Base-by-base conservation (phyloP, 2,797 vertebrate genomes). In the Capromys pilorides region DNA sequence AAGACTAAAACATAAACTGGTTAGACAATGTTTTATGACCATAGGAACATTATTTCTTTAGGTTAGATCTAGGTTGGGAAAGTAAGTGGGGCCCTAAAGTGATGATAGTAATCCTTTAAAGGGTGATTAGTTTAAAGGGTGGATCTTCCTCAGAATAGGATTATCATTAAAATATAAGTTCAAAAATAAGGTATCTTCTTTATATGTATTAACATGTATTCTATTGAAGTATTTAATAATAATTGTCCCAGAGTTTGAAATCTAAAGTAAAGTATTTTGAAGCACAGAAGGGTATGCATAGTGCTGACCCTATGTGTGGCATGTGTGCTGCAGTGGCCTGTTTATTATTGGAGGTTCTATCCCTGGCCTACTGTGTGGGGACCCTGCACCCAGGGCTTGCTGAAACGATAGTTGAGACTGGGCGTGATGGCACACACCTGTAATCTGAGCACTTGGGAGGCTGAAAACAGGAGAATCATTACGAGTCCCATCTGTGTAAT, bases 161-260 rank as follows among this genome's bases (percentile, higher is more conserved):
- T 3, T 88, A n/a, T 28, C 71, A 24, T 75, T 90, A 96, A 93
- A 87, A 89, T 89, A 91, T 73, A 95, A 28, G 6, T 91, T 95
- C 26, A 89, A 75, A 90, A 85, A n/a, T 26, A 79, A 86, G 26
- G 39, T 90, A 39, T 51, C 85, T 94, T 94, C 67, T 80, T 90
- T 91, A 61, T 18, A 41, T 18, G 85, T 31, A 91, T 83, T 78
- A 84, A 62, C 14, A 45, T 33, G 0, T 36, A 10, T 95, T 93
- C 92, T 61, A 45, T 90, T 94, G 26, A 91, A 62, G 89, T 87
- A 33, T 85, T 87, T 93, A 89, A 89, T 81, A 73, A 31, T 73
- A 75, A 84, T 73, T 80, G 59, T 18, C 57, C 31, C 19, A 67
- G 84, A 80, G 49, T 83, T 88, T 88, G 39, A 87, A 93, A 78